Evolutionary conservation across 2,888 invertebrate species (phyloP).

Genomic region (Cephalotes varians): DNA sequence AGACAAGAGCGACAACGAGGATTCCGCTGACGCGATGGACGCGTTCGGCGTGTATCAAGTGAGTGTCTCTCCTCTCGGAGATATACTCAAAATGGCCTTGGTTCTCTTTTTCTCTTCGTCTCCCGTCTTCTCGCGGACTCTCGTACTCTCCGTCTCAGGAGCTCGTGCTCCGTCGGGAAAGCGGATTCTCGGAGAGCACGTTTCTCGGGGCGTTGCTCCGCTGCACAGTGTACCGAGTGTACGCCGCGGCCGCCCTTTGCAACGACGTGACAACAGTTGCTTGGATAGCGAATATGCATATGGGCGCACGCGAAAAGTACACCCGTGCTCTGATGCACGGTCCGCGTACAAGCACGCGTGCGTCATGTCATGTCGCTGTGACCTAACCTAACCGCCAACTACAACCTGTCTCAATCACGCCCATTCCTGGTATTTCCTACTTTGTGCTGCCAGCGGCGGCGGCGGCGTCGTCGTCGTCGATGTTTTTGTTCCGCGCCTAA

Average conservation of each 20-base stretch:
- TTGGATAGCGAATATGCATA: background rate
- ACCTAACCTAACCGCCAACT: conserved; percentile 79
- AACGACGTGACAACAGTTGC: conserved; percentile 33
- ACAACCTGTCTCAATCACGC: conserved; percentile 80
- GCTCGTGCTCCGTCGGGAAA: background rate
- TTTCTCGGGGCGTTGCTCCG: background rate
- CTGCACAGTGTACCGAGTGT: too few species aligned
- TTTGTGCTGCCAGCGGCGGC: conserved; percentile 55
- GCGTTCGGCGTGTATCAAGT: conserved; percentile 85
- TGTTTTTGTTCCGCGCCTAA: conserved; percentile 48
- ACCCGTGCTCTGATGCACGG: background rate
- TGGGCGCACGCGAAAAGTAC: background rate
- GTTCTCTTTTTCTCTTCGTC: conserved; percentile 51
- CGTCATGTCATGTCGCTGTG: conserved; percentile 80
- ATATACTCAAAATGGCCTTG: conserved; percentile 80
- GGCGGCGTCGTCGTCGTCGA: conserved; percentile 43
- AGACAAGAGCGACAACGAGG: background rate
- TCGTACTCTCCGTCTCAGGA: too few species aligned
- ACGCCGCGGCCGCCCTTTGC: background rate
- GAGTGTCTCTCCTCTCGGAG: conserved; percentile 75
- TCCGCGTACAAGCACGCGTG: conserved; percentile 40
- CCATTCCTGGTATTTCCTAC: conserved; percentile 81
- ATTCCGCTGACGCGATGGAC: conserved; percentile 79
- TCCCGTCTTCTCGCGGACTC: conserved; percentile 17
- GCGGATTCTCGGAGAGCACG: background rate